phyloP scores from a whole-genome alignment of 2,113 vertebrate genomes.

The Dunckerocampus dactyliophorus region DNA sequence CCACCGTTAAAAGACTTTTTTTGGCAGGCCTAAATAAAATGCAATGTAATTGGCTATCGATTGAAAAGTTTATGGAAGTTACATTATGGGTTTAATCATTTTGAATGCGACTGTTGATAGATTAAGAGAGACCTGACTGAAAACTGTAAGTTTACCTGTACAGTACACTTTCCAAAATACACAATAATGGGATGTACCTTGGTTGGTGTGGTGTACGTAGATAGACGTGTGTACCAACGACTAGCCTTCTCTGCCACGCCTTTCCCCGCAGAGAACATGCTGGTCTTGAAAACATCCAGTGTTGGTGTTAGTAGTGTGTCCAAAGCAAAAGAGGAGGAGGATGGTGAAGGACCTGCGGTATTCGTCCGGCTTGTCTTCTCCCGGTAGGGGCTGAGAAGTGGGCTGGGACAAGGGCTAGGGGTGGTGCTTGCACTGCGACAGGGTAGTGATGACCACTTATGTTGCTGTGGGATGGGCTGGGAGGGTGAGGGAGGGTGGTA shows the following conservation, averaged over 20 bases:
- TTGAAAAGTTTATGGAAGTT: no score
- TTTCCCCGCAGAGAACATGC: constrained; percentile 88
- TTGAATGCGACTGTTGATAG: no score
- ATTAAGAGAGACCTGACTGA: no score
- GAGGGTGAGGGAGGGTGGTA: constrained; percentile 65
- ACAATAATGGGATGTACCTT: constrained; percentile 71
- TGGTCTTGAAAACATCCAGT: constrained; percentile 88
- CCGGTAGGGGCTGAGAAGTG: constrained; percentile 67
- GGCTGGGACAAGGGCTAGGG: constrained; percentile 54
- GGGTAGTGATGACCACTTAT: constrained; percentile 83
- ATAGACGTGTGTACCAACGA: constrained; percentile 87
- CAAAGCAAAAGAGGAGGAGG: constrained; percentile 79
- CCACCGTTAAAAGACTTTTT: no score
- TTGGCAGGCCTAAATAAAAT: no score
- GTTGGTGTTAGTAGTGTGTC: constrained; percentile 86
- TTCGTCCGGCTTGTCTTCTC: constrained; percentile 48
- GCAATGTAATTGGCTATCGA: no score
- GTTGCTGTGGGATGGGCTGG: constrained; percentile 61
- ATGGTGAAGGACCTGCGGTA: constrained; percentile 75
- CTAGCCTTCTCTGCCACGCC: constrained; percentile 93
- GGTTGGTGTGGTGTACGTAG: constrained; percentile 79
- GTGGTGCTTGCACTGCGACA: constrained; percentile 73
- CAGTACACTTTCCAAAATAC: no score
- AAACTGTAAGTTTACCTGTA: no score
- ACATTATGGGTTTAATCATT: no score